Base-by-base conservation (phyloP, 2,888 invertebrate genomes). In the Cheilosia pagana region DNA sequence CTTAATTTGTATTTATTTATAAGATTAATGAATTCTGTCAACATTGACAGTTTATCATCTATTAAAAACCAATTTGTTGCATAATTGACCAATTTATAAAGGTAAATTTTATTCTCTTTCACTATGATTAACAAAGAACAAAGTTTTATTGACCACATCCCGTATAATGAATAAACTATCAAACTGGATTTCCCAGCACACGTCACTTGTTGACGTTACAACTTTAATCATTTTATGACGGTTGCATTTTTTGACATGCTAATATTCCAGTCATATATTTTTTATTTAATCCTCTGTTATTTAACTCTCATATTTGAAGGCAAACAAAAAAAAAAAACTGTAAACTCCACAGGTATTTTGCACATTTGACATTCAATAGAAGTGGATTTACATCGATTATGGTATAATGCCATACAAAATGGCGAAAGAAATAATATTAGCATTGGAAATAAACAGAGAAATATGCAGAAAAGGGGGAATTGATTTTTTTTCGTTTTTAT, bases 331-430 rank as follows among this genome's bases (percentile, higher is more conserved):
- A n/a, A 43, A 43, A 28, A 31, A 31, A 35, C 14, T 48, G 50
- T 45, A 21, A 50, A 63, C 63, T 63, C 35, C 50, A 50, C n/a
- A 48, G 21, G 10, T 43, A 70, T 59, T 23, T 59, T 35, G 31
- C 68, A 57, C 35, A 45, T 57, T 57, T 50, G 45, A 50, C 59
- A 70, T 70, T 59, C 48, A 25, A 50, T 48, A 16, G 25, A 48
- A 35, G 39, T 48, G 35, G 35, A 70, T 70, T 59, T 70, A 48
- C 70, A 70, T 70, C 35, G 59, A 70, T 70, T 70, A 59, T 48
- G 70, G 35, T 23, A 35, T 50, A 35, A 50, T 14, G n/a, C 31
- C 23, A 12, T 57, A 48, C n/a, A 43, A 57, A 48, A 25, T 59
- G 70, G 23, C 35, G 48, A 70, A 48, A 48, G 23, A 57, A 48